Evolutionary conservation across 2,888 invertebrate genomes (phyloP).

Genomic region (Rhorus exstirpatorius): DNA sequence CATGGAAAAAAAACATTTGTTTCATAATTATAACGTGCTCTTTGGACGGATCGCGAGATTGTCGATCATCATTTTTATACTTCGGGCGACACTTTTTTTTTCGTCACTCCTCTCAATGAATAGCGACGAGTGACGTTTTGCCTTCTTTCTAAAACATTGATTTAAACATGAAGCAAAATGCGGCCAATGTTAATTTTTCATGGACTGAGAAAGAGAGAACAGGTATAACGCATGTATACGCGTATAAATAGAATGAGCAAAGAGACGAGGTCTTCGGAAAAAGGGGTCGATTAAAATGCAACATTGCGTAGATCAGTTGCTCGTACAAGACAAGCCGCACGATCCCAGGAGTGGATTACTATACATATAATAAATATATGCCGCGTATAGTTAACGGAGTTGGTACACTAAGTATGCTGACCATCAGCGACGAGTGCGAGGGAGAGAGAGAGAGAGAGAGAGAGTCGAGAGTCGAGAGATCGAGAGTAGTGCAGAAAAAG

Average conservation of each 20-base stretch:
- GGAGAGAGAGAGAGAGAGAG: slow-evolving; percentile 11
- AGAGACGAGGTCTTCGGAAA: slow-evolving; percentile 20
- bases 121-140: slow-evolving; percentile 11
- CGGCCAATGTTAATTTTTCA: slow-evolving; percentile 50
- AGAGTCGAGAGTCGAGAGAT: slow-evolving; percentile 42
- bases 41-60: too few relatives aligned
- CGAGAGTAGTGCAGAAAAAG: slow-evolving; percentile 62
- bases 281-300: slow-evolving; percentile 57
- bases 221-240: neutral
- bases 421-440: slow-evolving; percentile 4
- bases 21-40: too few relatives aligned
- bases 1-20: too few relatives aligned
- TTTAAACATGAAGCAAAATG: slow-evolving; percentile 43
- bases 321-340: slow-evolving; percentile 35
- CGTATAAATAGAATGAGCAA: slow-evolving; percentile 5
- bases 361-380: slow-evolving; percentile 24
- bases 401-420: slow-evolving; percentile 21
- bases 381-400: slow-evolving; percentile 13
- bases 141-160: slow-evolving; percentile 21
- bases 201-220: slow-evolving; percentile 2
- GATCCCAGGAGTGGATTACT: slow-evolving; percentile 46
- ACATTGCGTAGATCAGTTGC: slow-evolving; percentile 47
- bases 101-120: neutral
- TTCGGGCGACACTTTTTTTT: neutral
- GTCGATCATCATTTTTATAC: slow-evolving; percentile 18